A percentile compares a stretch with the other conserved stretches of the same genome.
Evolutionary conservation across 2,113 vertebrate genomes (phyloP).

Genomic region (Chrysemys picta): DNA sequence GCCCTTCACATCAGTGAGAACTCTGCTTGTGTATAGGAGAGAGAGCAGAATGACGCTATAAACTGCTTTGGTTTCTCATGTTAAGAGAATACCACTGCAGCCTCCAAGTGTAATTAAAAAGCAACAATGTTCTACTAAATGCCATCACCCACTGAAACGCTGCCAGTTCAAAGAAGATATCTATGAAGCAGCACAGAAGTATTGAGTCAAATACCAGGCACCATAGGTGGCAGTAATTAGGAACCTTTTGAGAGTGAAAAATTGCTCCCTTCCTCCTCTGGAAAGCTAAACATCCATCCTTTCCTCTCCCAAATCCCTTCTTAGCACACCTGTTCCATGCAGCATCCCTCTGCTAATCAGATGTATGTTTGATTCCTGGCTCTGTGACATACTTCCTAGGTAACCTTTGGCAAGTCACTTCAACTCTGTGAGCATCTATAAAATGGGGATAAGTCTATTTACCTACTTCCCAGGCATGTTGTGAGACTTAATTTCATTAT

Average conservation of each 20-base stretch:
- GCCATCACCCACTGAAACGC: not conserved
- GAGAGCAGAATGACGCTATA: not conserved
- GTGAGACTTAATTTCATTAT: not conserved
- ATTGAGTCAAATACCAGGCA: fast-evolving
- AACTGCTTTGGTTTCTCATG: not conserved
- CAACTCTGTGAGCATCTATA: not conserved
- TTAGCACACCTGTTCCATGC: not conserved
- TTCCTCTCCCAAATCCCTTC: not conserved
- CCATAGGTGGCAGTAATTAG: not conserved
- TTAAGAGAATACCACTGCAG: not conserved
- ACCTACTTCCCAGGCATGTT: not conserved
- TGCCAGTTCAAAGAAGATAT: not conserved
- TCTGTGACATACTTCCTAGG: not conserved
- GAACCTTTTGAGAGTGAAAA: not conserved
- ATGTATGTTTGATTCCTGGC: not conserved
- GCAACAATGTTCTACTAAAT: not conserved
- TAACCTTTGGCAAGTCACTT: not conserved
- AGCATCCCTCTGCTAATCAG: not conserved
- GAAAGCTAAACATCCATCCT: not conserved
- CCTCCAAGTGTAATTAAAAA: not conserved
- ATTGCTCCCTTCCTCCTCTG: not conserved
- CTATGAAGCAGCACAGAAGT: not conserved
- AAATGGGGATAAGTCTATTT: not conserved
- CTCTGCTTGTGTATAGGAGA: not conserved
- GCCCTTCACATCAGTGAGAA: not conserved